A percentile compares a stretch with the other conserved stretches of the same genome.
Conservation (phyloP, 2,888 invertebrate species). For the Conops quadrifasciatus region DNA sequence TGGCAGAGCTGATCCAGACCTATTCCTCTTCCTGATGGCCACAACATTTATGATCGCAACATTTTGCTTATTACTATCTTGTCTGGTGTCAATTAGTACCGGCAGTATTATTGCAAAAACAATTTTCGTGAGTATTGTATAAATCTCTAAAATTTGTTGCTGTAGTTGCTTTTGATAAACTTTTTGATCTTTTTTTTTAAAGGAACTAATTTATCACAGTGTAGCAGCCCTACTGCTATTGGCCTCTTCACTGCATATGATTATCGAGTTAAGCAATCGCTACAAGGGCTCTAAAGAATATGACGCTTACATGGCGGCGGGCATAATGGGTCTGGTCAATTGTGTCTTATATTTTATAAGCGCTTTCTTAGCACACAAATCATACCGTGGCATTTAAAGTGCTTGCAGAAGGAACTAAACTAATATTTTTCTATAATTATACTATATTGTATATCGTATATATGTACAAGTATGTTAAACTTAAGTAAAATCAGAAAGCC, state of each 20-base stretch:
- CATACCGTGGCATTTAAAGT: constrained; percentile 76
- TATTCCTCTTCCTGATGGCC: constrained; percentile 78
- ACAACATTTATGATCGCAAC: constrained; percentile 83
- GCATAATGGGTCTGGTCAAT: constrained; percentile 78
- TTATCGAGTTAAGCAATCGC: constrained; percentile 72
- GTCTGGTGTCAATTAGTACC: constrained; percentile 80
- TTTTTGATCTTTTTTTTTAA: constrained; percentile 27
- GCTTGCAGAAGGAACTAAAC: neutral
- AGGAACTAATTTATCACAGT: constrained; percentile 86
- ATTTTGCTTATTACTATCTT: constrained; percentile 77
- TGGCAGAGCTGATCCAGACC: constrained; percentile 64
- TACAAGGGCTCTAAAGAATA: constrained; percentile 66
- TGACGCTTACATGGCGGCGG: constrained; percentile 76
- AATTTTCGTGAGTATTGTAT: constrained; percentile 60
- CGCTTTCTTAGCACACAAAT: constrained; percentile 78
- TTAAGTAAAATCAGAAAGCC: neutral
- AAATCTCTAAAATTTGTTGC: neutral
- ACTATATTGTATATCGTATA: neutral
- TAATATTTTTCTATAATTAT: neutral
- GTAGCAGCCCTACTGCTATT: constrained; percentile 78
- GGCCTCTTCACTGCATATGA: constrained; percentile 74
- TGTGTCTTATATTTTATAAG: constrained; percentile 78
- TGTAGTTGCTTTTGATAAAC: neutral
- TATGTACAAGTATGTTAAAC: neutral
- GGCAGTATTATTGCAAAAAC: constrained; percentile 85